Percentiles rank a stretch among this genome's conserved stretches.
These are phyloP conservation scores for Hypotaenidia okinawae DNA, from an alignment of 2,797 vertebrate genomes.

Conservation along the genomic window DNA sequence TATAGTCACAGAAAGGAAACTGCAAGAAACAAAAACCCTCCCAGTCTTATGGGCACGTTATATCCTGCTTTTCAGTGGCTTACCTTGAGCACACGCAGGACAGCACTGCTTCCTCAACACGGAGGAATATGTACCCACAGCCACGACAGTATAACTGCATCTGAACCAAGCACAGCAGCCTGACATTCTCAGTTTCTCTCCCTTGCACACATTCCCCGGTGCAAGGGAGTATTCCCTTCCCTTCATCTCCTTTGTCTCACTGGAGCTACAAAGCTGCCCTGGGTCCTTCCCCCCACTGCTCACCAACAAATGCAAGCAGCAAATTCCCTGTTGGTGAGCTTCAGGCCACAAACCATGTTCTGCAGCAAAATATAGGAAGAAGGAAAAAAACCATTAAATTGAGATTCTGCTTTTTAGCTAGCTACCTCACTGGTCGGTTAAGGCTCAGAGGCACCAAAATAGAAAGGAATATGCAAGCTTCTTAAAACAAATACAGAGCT, in stretches of 20 bases:
- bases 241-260: neutral
- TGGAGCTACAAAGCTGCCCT: neutral
- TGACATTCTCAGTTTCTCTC: accelerated
- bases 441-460: neutral
- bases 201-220: neutral
- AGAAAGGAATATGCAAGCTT: neutral
- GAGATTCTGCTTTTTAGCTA: neutral
- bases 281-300: neutral
- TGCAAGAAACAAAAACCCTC: neutral
- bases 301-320: neutral
- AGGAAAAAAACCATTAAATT: neutral
- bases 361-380: neutral
- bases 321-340: neutral
- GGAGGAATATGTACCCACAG: neutral
- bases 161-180: neutral
- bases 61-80: neutral
- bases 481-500: neutral
- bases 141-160: accelerated
- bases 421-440: neutral
- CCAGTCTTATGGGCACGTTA: accelerated
- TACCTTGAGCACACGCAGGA: neutral
- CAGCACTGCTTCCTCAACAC: neutral
- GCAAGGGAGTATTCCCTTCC: neutral
- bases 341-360: neutral
- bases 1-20: neutral